Percentiles rank a stretch among this genome's conserved stretches.
Evolutionary conservation across 2,797 vertebrate genomes (phyloP).

Genomic region (Schizopygopsis pylzovi): DNA sequence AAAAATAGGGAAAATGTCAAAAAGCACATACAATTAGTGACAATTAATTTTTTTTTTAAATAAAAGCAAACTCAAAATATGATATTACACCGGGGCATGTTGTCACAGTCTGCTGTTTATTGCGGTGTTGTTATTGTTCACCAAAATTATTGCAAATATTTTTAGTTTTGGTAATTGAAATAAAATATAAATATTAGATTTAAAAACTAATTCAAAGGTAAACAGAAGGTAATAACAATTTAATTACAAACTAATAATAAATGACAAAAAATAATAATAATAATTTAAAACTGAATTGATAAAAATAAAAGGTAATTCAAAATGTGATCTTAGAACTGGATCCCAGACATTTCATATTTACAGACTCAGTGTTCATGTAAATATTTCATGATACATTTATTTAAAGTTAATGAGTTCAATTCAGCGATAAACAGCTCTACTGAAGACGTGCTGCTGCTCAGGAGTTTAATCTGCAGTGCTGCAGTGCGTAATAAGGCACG

Average conservation of each 20-base stretch:
- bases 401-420: not conserved
- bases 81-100: too few species aligned
- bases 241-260: not conserved
- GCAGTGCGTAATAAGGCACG: not conserved
- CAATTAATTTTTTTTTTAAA: too few species aligned
- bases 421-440: not conserved
- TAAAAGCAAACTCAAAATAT: too few species aligned
- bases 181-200: not conserved
- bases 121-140: not conserved
- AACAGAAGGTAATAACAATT: too few species aligned
- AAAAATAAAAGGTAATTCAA: too few species aligned
- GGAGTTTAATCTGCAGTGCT: not conserved
- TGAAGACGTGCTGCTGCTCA: not conserved
- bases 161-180: not conserved
- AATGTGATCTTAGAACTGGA: not conserved
- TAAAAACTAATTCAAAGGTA: not conserved
- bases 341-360: not conserved
- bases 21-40: too few species aligned
- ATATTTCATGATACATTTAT: not conserved
- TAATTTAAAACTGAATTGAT: too few species aligned
- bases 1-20: too few species aligned
- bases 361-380: not conserved
- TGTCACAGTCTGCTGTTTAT: too few species aligned
- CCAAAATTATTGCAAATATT: not conserved
- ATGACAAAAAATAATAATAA: too few species aligned